Evolutionary conservation across 2,797 vertebrate species (phyloP).

Genomic region (Liasis olivaceus): DNA sequence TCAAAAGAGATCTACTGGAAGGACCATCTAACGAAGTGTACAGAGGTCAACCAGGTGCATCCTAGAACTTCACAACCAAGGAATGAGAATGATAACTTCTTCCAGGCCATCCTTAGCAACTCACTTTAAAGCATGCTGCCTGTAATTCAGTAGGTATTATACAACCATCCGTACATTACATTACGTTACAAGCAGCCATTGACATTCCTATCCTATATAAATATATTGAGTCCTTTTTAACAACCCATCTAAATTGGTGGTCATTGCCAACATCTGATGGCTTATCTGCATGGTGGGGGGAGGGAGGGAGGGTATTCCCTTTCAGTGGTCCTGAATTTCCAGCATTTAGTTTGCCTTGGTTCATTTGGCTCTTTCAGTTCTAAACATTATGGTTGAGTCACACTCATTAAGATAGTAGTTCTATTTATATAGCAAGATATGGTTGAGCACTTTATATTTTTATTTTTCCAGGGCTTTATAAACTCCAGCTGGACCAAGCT

Average conservation of each 20-base stretch:
- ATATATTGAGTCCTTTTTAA: not conserved
- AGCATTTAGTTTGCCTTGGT: not conserved
- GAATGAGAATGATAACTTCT: not conserved
- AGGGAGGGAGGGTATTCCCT: not conserved
- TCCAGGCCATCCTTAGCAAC: not conserved
- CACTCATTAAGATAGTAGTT: not conserved
- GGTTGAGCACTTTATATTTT: not conserved
- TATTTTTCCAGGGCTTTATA: not conserved
- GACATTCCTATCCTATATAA: not conserved
- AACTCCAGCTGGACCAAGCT: not conserved
- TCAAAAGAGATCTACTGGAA: not conserved
- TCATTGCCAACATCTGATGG: not conserved
- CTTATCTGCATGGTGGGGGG: not conserved
- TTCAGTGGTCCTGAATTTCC: not conserved
- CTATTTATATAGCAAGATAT: not conserved
- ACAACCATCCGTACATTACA: too few relatives aligned
- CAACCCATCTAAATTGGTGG: not conserved
- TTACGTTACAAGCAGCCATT: not conserved
- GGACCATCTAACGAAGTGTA: not conserved
- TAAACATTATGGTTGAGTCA: not conserved
- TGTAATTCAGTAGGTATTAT: not conserved
- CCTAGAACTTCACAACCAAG: not conserved
- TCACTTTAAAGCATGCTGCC: not conserved
- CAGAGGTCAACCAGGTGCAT: not conserved
- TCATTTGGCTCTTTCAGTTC: not conserved